Evolutionary conservation across 2,797 vertebrate genomes (phyloP), one percentile per base, ranked within the genome.

Genomic region (Coccyzus lansbergi): DNA sequence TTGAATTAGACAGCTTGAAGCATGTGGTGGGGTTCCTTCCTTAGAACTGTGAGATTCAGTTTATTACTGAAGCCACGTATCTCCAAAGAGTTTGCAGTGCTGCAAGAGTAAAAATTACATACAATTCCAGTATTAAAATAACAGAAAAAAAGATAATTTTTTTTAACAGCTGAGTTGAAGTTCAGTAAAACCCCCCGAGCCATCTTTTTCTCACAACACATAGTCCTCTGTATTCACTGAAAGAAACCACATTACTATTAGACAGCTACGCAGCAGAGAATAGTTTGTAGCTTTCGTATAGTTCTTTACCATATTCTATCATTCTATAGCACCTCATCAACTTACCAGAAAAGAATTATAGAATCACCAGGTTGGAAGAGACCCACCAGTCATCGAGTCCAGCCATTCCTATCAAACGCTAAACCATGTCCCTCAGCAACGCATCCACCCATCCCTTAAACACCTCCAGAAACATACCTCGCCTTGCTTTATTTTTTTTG

Each of bases 251-350:
- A 2, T 8, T 56, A 3, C 29, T 21, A 21, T 2, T 6, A 24
- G 15, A 28, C 3, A 21, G 28, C 25, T 22, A 15, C 4, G 24
- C 5, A 15, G 29, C 8, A 3, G 8, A 5, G 4, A 22, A 16
- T 7, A 10, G 34, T 10, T 25, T n/a, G 18, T 4, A 15, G 38
- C 3, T 67, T n/a, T 20, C 31, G 48, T 1, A 3, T 1, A 6
- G 19, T 28, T 88, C 64, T 34, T 24, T 33, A 22, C 8, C 25
- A 15, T 6, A 7, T n/a, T 24, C 14, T 4, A 0, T 33, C n/a
- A 51, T 46, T 46, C 44, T 62, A 3, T 13, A 67, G 40, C 34
- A 72, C 25, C 25, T 74, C 26, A 29, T 13, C 19, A 29, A 33
- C 20, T 52, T n/a, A 42, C 33, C 60, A 74, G 38, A 29, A 46